Evolutionary conservation across 2,888 invertebrate genomes (phyloP).

Genomic region (Eristalis arbustorum): DNA sequence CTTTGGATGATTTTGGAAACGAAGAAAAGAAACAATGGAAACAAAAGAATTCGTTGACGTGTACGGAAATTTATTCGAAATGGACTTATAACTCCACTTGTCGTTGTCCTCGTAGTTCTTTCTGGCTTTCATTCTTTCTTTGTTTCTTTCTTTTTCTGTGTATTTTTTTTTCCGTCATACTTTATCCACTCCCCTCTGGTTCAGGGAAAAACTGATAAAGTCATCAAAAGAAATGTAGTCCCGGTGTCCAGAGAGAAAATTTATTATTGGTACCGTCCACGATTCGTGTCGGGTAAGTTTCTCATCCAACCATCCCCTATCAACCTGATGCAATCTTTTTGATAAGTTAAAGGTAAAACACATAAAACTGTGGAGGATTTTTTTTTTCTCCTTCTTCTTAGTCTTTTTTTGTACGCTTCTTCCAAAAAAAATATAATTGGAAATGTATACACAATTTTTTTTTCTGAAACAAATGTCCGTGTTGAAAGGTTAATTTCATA

Average conservation of each 20-base stretch:
- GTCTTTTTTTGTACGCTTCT: background rate
- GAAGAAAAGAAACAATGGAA: slow-evolving; percentile 45
- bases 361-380: slow-evolving; percentile 54
- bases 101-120: slow-evolving; percentile 31
- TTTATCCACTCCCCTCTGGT: background rate
- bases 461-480: slow-evolving; percentile 44
- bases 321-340: slow-evolving; percentile 68
- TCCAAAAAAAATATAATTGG: background rate
- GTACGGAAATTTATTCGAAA: slow-evolving; percentile 58
- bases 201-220: slow-evolving; percentile 67
- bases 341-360: slow-evolving; percentile 65
- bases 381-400: background rate
- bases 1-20: slow-evolving; percentile 5
- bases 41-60: slow-evolving; percentile 61
- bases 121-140: slow-evolving; percentile 17
- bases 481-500: slow-evolving; percentile 33
- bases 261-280: slow-evolving; percentile 57
- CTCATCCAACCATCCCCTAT: slow-evolving; percentile 58
- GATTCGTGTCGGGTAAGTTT: slow-evolving; percentile 65
- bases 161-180: background rate
- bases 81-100: slow-evolving; percentile 49
- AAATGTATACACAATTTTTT: slow-evolving; percentile 28
- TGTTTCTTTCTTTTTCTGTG: background rate
- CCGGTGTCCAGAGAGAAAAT: slow-evolving; percentile 60
- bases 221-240: slow-evolving; percentile 61